phyloP scores from a whole-genome alignment of 2,888 invertebrate genomes.

The Drosophila macrospina region DNA sequence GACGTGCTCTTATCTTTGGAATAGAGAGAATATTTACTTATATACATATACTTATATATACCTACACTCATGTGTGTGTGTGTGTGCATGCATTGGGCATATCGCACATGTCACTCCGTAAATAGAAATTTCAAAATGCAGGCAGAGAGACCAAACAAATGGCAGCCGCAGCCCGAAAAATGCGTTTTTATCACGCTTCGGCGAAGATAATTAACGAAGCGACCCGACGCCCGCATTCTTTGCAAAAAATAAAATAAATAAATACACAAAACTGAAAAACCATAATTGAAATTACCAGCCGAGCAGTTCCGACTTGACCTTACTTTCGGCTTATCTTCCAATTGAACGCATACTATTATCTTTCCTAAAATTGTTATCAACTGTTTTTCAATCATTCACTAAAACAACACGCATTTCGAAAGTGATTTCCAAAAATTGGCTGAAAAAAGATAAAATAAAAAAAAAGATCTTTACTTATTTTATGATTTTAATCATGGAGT shows the following conservation, averaged over 20 bases:
- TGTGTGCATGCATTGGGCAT: slow-evolving; percentile 32
- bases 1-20: slow-evolving; percentile 52
- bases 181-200: slow-evolving; percentile 61
- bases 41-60: slow-evolving; percentile 34
- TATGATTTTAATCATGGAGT: slow-evolving; percentile 41
- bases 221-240: slow-evolving; percentile 50
- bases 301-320: slow-evolving; percentile 43
- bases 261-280: slow-evolving; percentile 2
- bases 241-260: slow-evolving; percentile 26
- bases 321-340: slow-evolving; percentile 27
- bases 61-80: neutral
- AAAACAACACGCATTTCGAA: slow-evolving; percentile 15
- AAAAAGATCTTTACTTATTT: slow-evolving; percentile 12
- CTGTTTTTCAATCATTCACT: slow-evolving; percentile 10
- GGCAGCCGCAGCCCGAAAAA: slow-evolving; percentile 35
- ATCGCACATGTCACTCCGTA: slow-evolving; percentile 60
- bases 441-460: slow-evolving; percentile 3
- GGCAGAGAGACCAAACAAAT: slow-evolving; percentile 27
- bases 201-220: slow-evolving; percentile 46
- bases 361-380: slow-evolving; percentile 25
- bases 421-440: slow-evolving; percentile 20
- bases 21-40: no score
- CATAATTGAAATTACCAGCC: slow-evolving; percentile 33
- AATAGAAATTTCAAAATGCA: slow-evolving; percentile 74
- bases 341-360: slow-evolving; percentile 19